Percentiles rank a stretch among this genome's conserved stretches.
Conservation (phyloP, 2,888 invertebrate species). For the Rhagium mordax region DNA sequence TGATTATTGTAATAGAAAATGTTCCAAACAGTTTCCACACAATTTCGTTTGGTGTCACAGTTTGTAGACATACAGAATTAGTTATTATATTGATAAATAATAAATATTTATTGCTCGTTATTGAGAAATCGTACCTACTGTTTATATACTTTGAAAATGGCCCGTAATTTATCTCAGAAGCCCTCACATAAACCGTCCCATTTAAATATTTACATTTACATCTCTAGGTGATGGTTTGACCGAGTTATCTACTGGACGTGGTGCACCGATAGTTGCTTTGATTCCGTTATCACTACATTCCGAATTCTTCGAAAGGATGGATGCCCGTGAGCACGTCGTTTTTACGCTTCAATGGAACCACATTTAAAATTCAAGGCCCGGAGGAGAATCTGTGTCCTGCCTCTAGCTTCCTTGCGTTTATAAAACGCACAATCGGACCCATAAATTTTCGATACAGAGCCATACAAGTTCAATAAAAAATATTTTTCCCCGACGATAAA, state of each 20-base stretch:
- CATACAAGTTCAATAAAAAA: too few species aligned
- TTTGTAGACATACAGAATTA: too few species aligned
- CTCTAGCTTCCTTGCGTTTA: not conserved
- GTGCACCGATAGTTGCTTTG: conserved; percentile 21
- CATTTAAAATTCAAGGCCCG: not conserved
- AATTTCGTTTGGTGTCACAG: too few species aligned
- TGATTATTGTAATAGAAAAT: too few species aligned
- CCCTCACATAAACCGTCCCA: not conserved
- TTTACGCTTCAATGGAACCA: not conserved
- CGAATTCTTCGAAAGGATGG: conserved; percentile 15
- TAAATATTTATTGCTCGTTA: too few species aligned
- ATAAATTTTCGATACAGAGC: too few species aligned
- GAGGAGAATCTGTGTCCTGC: not conserved
- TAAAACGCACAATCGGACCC: too few species aligned
- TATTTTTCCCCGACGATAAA: too few species aligned
- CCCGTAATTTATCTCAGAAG: not conserved
- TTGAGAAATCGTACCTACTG: too few species aligned
- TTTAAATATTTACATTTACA: not conserved
- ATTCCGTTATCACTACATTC: conserved; percentile 47
- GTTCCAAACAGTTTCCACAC: too few species aligned
- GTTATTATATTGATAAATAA: too few species aligned
- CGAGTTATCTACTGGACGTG: conserved; percentile 21
- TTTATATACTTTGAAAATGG: not conserved
- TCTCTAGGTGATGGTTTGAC: conserved; percentile 11
- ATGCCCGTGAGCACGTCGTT: conserved; percentile 6